Evolutionary conservation across 2,113 vertebrate species (phyloP).

Genomic region (Phalacrocorax brasilianus): DNA sequence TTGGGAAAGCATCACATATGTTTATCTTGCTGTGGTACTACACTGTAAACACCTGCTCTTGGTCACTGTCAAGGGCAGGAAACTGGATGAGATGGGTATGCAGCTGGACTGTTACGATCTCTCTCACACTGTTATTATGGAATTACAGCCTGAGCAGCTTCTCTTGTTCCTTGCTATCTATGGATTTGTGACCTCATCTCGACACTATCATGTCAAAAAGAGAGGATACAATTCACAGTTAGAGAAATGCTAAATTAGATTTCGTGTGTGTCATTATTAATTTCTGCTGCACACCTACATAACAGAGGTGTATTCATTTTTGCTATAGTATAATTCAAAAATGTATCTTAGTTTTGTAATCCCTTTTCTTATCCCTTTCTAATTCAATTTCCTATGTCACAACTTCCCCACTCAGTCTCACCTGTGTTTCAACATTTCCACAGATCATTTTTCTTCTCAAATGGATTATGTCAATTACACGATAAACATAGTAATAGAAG

Average conservation of each 20-base stretch:
- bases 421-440: background rate
- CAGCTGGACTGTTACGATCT: background rate
- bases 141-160: background rate
- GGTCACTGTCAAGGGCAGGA: background rate
- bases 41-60: background rate
- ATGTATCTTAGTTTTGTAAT: background rate
- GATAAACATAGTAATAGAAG: background rate
- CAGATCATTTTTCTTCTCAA: background rate
- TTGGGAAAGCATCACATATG: background rate
- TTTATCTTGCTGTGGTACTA: background rate
- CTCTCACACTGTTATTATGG: accelerated
- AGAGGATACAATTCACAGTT: background rate
- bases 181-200: background rate
- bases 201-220: background rate
- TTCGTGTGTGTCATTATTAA: background rate
- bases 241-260: background rate
- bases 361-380: background rate
- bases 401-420: background rate
- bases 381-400: background rate
- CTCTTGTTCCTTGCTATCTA: background rate
- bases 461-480: background rate
- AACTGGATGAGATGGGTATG: accelerated
- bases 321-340: background rate
- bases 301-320: background rate
- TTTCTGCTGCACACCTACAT: background rate